Conservation (phyloP, 2,888 invertebrate genomes). For the Atethmia centrago region DNA sequence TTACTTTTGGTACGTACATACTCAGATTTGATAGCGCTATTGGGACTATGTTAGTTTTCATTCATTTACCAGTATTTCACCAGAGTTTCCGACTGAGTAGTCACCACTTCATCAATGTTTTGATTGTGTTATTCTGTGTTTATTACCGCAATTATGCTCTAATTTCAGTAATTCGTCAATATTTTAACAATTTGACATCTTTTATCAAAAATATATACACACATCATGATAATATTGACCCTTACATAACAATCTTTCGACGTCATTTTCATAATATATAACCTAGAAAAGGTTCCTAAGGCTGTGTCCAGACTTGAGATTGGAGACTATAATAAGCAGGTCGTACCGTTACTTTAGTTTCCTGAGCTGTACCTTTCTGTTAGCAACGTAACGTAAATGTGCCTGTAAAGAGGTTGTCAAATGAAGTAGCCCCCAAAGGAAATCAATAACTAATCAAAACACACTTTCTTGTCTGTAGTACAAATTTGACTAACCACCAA, state of each 20-base stretch:
- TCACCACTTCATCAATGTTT: constrained; percentile 51
- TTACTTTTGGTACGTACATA: constrained; percentile 83
- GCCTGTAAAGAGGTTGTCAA: background rate
- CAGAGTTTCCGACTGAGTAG: background rate
- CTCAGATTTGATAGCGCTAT: constrained; percentile 7
- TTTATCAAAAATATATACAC: constrained; percentile 63
- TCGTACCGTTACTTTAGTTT: background rate
- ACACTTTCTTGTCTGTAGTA: background rate
- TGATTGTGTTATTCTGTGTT: constrained; percentile 53
- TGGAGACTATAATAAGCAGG: too few relatives aligned
- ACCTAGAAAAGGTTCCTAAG: constrained; percentile 77
- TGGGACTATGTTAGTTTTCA: background rate
- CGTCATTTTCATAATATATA: constrained; percentile 82
- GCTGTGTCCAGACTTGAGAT: constrained; percentile 61
- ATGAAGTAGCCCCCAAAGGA: background rate
- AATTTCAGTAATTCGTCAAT: constrained; percentile 14
- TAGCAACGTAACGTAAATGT: background rate
- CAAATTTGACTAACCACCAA: too few relatives aligned
- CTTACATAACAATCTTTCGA: constrained; percentile 86
- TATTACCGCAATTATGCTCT: constrained; percentile 17
- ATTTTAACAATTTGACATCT: constrained; percentile 24
- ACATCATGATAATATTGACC: constrained; percentile 78
- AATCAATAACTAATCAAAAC: constrained; percentile 3
- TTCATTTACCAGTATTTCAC: constrained; percentile 8
- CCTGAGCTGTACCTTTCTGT: background rate